phyloP scores from a whole-genome alignment of 2,797 vertebrate genomes.

The Fratercula arctica region DNA sequence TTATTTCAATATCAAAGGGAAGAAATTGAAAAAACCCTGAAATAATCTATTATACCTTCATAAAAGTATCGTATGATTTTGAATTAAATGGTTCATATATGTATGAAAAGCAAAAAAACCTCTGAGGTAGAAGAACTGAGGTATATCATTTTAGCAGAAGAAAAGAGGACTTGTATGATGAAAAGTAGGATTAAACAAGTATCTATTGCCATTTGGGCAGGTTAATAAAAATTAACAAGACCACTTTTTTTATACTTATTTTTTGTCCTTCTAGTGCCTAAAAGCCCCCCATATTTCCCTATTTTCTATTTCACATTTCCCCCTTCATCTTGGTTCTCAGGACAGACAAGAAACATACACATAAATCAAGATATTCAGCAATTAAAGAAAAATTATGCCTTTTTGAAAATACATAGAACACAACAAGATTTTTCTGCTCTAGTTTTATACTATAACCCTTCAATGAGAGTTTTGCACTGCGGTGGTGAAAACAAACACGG shows the following conservation, averaged over 20 bases:
- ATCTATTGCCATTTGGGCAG: neutral
- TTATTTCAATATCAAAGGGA: neutral
- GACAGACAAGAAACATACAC: neutral
- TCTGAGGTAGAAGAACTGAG: neutral
- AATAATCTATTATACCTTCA: neutral
- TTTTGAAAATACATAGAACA: neutral
- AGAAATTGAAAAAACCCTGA: neutral
- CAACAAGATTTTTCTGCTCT: neutral
- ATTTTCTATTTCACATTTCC: neutral
- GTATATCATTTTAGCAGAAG: neutral
- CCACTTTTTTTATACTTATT: neutral
- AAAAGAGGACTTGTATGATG: neutral
- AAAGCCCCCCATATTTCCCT: accelerated
- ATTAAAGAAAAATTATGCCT: neutral
- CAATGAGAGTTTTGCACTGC: neutral
- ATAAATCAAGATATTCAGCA: neutral
- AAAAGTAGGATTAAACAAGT: neutral
- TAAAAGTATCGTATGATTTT: neutral
- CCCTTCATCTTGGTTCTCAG: neutral
- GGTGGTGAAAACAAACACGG: neutral
- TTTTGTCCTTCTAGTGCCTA: neutral
- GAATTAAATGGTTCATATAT: neutral
- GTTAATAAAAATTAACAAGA: neutral
- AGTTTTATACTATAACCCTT: neutral
- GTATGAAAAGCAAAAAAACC: neutral